Base-by-base conservation (phyloP, 1,140 invertebrate genomes). In the Lepeophtheirus salmonis region DNA sequence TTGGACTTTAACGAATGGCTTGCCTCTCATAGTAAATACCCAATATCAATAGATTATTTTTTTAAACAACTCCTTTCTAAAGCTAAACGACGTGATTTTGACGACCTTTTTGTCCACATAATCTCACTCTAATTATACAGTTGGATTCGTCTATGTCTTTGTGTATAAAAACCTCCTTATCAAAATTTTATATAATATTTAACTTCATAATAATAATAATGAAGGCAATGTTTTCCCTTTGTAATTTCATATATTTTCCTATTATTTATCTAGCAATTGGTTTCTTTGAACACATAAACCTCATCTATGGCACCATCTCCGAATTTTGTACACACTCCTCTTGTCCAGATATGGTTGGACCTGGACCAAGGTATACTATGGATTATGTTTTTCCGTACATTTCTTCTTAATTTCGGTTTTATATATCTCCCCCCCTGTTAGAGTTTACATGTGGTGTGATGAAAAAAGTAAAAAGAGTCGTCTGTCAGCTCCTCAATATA, bases 1-100 rank as follows among this genome's bases (percentile, higher is more conserved):
- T 78, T 97, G 69, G 90, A 95, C 73, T 88, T 89, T 75, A 94
- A 96, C 75, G 92, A 97, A 79, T 97, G 92, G 91, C 80, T 97
- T 64, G 91, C 91, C 61, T 95, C 89, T 64, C 91, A 97, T 72
- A 95, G 88, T 92, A 72, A 82, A 83, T 83, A 20, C 50, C n/a
- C 2, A 2, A 6, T 23, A 26, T 41, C n/a, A n/a, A 24, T 24
- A 12, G 13, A 64, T 62, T 64, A 62, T 17, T n/a, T 53, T 1
- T 58, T n/a, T 56, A 14, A 60, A 13, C n/a, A n/a, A n/a, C n/a
- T n/a, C n/a, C n/a, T n/a, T n/a, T n/a, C n/a, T n/a, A n/a, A n/a
- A n/a, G n/a, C n/a, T n/a, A n/a, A n/a, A n/a, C n/a, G n/a, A n/a
- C n/a, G n/a, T n/a, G n/a, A n/a, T n/a, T n/a, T n/a, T n/a, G n/a